phyloP scores from a whole-genome alignment of 2,888 invertebrate genomes.

The Horisme vitalbata region DNA sequence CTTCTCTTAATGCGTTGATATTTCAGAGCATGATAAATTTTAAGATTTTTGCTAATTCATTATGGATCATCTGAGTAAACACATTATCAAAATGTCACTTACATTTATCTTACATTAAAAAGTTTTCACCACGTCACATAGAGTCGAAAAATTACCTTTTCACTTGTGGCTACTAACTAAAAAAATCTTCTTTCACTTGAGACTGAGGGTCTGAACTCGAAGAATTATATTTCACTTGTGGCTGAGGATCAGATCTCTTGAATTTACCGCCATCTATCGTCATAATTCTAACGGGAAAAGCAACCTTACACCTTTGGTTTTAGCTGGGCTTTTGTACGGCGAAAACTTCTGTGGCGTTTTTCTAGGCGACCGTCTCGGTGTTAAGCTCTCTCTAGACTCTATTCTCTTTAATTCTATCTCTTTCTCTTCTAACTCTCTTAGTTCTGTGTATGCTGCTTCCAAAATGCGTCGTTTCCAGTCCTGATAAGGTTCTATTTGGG shows the following conservation, averaged over 20 bases:
- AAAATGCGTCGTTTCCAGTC: slow-evolving; percentile 84
- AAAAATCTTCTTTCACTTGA: too few relatives aligned
- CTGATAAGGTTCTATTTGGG: slow-evolving; percentile 81
- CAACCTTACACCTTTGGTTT: slow-evolving; percentile 54
- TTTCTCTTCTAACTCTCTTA: slow-evolving; percentile 42
- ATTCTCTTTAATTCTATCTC: slow-evolving; percentile 6
- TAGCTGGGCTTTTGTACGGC: slow-evolving; percentile 56
- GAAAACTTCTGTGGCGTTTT: slow-evolving; percentile 63
- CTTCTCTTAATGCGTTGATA: too few relatives aligned
- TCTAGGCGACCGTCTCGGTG: slow-evolving; percentile 59
- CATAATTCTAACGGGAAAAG: slow-evolving; percentile 57
- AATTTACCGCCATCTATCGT: slow-evolving; percentile 13
- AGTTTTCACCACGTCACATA: too few relatives aligned
- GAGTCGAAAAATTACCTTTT: too few relatives aligned
- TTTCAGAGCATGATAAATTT: too few relatives aligned
- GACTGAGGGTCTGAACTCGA: too few relatives aligned
- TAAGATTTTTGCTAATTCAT: too few relatives aligned
- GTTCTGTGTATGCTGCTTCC: slow-evolving; percentile 67
- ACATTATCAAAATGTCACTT: background rate
- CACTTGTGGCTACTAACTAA: too few relatives aligned
- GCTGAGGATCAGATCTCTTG: too few relatives aligned
- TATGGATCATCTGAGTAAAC: background rate
- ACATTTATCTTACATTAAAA: too few relatives aligned
- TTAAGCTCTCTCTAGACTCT: slow-evolving; percentile 19
- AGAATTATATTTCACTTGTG: too few relatives aligned